Conservation (phyloP, 2,888 invertebrate genomes). For the Spilarctia lutea region DNA sequence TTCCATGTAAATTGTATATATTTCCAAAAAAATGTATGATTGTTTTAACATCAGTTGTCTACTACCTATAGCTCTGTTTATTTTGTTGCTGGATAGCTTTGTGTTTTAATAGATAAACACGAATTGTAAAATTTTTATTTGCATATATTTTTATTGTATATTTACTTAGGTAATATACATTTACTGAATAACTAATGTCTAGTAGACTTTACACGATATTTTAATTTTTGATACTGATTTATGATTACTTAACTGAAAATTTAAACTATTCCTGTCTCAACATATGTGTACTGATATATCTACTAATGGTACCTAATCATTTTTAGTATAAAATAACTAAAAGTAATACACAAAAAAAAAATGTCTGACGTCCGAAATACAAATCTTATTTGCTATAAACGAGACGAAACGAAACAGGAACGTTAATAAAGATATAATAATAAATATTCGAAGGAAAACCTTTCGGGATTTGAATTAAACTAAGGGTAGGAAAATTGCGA, state of each 20-base stretch:
- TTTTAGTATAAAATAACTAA: constrained; percentile 60
- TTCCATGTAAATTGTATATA: too few species aligned
- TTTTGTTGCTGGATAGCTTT: too few species aligned
- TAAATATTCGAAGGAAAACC: constrained; percentile 83
- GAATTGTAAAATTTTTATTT: background rate
- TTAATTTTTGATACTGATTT: too few species aligned
- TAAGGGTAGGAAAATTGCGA: constrained; percentile 85
- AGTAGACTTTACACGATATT: background rate
- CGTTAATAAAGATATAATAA: constrained; percentile 86
- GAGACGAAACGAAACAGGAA: constrained; percentile 70
- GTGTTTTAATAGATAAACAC: too few species aligned
- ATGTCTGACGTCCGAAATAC: constrained; percentile 58
- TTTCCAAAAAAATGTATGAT: too few species aligned
- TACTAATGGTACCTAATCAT: too few species aligned
- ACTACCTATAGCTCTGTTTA: too few species aligned
- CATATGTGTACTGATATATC: too few species aligned
- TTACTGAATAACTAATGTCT: background rate
- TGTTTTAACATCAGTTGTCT: too few species aligned
- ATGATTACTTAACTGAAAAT: too few species aligned
- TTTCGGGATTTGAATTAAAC: constrained; percentile 84
- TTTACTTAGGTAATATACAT: background rate
- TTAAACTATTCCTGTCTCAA: too few species aligned
- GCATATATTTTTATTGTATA: background rate
- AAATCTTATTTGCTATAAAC: constrained; percentile 79
- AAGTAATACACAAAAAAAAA: constrained; percentile 64